Evolutionary conservation across 2,888 invertebrate species (phyloP).

Genomic region (Drosophila infuscata): DNA sequence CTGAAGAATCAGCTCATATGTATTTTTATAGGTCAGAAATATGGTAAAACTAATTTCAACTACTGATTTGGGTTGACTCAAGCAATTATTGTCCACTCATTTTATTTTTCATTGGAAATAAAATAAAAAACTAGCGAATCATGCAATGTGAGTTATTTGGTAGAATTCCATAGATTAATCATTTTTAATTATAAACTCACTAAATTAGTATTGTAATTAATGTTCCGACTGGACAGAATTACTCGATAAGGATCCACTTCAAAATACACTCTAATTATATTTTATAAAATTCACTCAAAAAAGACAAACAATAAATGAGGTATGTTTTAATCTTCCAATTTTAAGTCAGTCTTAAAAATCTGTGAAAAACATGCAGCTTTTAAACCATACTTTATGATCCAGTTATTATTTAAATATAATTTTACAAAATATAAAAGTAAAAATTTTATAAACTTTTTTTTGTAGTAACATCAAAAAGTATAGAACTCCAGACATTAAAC

Average conservation of each 20-base stretch:
- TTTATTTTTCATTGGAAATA: not conserved
- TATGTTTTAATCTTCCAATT: not conserved
- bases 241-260: not conserved
- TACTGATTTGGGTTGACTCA: not conserved
- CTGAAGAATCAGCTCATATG: not conserved
- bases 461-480: too few relatives aligned
- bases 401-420: too few relatives aligned
- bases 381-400: not conserved
- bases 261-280: not conserved
- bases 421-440: not conserved
- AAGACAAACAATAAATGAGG: rapidly evolving
- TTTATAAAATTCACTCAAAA: not conserved
- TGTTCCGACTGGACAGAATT: too few relatives aligned
- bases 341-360: not conserved
- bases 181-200: not conserved
- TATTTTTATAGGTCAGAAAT: not conserved
- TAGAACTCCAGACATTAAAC: not conserved
- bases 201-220: not conserved
- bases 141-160: not conserved
- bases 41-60: not conserved
- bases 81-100: not conserved
- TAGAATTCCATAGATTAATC: not conserved
- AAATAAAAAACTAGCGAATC: not conserved
- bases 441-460: not conserved
- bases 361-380: not conserved